Conservation (phyloP, 2,888 invertebrate species). For the Tanaodytes sp. region DNA sequence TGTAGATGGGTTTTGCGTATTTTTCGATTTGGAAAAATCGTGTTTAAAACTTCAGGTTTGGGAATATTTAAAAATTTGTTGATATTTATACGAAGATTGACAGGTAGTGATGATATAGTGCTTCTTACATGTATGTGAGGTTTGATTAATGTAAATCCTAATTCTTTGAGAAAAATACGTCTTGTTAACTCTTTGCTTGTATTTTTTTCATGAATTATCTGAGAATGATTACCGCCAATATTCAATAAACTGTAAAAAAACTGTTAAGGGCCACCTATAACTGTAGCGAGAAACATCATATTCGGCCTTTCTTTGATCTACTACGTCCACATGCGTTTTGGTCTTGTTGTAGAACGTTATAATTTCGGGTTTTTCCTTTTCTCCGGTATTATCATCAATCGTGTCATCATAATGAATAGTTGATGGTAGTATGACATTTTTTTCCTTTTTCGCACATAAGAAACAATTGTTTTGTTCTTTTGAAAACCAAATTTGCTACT, state of each 20-base stretch:
- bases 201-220: conserved; percentile 42
- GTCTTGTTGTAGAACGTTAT: conserved; percentile 59
- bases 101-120: neutral
- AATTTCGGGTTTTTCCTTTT: conserved; percentile 53
- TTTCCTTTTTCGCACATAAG: conserved; percentile 54
- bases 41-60: no score
- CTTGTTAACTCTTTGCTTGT: conserved; percentile 4
- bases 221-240: conserved; percentile 53
- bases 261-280: conserved; percentile 54
- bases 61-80: conserved; percentile 3
- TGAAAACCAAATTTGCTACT: conserved; percentile 11
- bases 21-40: no score
- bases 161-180: conserved; percentile 43
- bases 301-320: conserved; percentile 56
- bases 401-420: conserved; percentile 45
- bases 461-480: conserved; percentile 49
- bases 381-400: conserved; percentile 8
- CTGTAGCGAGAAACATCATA: conserved; percentile 54
- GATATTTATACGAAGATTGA: neutral
- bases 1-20: no score
- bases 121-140: conserved; percentile 11
- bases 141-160: conserved; percentile 40
- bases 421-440: conserved; percentile 51
- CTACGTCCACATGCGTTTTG: conserved; percentile 59
- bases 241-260: conserved; percentile 57